These are phyloP conservation scores for Miniopterus natalensis DNA, from an alignment of 2,113 vertebrate genomes.

Conservation along the genomic window DNA sequence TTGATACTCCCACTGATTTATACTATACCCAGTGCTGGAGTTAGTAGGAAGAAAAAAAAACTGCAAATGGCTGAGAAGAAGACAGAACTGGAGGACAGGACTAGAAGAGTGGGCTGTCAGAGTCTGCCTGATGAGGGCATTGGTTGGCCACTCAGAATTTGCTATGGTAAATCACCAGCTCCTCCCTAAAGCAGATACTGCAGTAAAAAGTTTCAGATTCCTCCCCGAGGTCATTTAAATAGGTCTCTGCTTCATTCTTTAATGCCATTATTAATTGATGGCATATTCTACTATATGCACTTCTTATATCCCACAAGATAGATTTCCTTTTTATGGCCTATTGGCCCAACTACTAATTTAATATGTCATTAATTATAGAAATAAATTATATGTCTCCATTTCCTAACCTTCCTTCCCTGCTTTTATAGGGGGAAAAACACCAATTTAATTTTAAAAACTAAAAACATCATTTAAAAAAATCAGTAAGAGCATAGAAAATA, in stretches of 20 bases:
- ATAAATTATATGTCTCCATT: constrained; percentile 42
- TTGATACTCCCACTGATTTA: background rate
- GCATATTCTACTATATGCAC: constrained; percentile 8
- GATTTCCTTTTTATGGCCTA: constrained; percentile 56
- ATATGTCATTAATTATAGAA: constrained; percentile 61
- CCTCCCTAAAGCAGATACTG: background rate
- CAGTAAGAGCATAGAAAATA: constrained; percentile 2
- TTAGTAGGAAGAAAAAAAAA: background rate
- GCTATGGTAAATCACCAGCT: constrained; percentile 3
- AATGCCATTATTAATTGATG: constrained; percentile 58
- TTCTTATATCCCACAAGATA: constrained; percentile 23
- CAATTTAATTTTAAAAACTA: constrained; percentile 51
- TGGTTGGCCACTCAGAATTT: constrained; percentile 3
- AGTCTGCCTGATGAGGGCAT: background rate
- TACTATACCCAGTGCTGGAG: background rate
- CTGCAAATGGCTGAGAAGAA: background rate
- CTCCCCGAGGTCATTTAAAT: constrained; percentile 52
- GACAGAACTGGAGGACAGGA: background rate
- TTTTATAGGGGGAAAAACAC: background rate
- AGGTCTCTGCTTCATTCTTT: constrained; percentile 57
- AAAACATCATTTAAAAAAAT: constrained; percentile 48
- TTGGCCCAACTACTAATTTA: constrained; percentile 54
- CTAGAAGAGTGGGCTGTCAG: background rate
- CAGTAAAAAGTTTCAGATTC: constrained; percentile 17
- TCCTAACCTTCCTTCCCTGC: background rate